Evolutionary conservation across 2,113 vertebrate species (phyloP).

Genomic region (Hyaena hyaena): DNA sequence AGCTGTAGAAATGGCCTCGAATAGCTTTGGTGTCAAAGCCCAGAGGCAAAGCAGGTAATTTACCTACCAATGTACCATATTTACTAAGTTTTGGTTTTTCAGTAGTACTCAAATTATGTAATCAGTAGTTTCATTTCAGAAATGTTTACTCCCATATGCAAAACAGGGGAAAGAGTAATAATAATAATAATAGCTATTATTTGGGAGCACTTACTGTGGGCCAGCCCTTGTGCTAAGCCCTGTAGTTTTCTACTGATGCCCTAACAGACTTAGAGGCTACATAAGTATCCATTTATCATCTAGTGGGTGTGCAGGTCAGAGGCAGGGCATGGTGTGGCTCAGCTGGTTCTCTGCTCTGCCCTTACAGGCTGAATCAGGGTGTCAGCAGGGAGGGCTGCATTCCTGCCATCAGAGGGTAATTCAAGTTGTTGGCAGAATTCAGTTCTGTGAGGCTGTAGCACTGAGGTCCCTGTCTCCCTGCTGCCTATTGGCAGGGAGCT

Average conservation of each 20-base stretch:
- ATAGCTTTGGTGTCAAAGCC: background rate
- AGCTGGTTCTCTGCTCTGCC: background rate
- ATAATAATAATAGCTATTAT: background rate
- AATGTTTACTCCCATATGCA: background rate
- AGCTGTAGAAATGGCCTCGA: background rate
- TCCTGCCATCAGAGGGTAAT: background rate
- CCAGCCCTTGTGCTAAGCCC: background rate
- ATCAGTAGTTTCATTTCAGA: background rate
- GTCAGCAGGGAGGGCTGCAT: too few species aligned
- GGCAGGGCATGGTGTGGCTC: fast-evolving
- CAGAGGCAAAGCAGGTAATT: background rate
- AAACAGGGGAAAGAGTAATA: background rate
- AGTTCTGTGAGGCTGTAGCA: background rate
- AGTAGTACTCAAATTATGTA: background rate
- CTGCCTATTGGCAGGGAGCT: fast-evolving
- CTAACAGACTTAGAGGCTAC: background rate
- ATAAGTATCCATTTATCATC: background rate
- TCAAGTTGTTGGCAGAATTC: background rate
- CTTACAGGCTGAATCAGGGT: background rate
- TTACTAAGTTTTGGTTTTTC: background rate
- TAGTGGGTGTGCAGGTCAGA: background rate
- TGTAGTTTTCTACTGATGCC: background rate
- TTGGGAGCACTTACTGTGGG: background rate
- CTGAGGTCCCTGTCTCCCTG: background rate
- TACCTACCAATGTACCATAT: background rate